Conservation (phyloP, 2,888 invertebrate species). For the Tipula confusa region DNA sequence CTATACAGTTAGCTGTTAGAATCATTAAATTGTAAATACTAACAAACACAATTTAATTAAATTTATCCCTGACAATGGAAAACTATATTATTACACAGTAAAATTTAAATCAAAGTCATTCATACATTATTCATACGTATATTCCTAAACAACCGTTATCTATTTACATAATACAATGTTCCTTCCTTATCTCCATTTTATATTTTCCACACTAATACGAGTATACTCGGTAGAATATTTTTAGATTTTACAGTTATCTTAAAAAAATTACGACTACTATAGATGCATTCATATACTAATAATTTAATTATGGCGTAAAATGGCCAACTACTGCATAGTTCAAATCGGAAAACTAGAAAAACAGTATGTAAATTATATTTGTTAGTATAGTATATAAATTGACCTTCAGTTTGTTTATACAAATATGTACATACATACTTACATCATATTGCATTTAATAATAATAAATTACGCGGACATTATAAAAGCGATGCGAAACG, state of each 20-base stretch:
- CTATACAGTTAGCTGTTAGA: too few relatives aligned
- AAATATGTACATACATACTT: neutral
- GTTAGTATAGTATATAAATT: neutral
- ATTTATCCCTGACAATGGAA: too few relatives aligned
- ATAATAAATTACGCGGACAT: neutral
- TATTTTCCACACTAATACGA: neutral
- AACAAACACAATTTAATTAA: too few relatives aligned
- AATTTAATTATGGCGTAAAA: neutral
- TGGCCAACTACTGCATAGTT: neutral
- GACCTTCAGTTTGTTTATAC: neutral
- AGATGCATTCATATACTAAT: neutral
- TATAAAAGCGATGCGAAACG: neutral
- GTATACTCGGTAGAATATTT: too few relatives aligned
- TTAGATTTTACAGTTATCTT: neutral
- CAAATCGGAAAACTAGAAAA: neutral
- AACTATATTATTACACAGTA: too few relatives aligned
- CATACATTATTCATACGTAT: too few relatives aligned
- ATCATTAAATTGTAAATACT: too few relatives aligned
- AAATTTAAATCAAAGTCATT: too few relatives aligned
- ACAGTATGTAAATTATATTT: neutral
- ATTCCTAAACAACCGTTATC: neutral
- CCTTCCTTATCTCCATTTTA: neutral
- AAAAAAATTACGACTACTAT: neutral
- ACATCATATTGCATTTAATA: neutral
- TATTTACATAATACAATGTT: neutral